Evolutionary conservation across 1,140 invertebrate genomes (phyloP), one percentile per base, ranked within the genome.

Genomic region (Vollenhovia emeryi): DNA sequence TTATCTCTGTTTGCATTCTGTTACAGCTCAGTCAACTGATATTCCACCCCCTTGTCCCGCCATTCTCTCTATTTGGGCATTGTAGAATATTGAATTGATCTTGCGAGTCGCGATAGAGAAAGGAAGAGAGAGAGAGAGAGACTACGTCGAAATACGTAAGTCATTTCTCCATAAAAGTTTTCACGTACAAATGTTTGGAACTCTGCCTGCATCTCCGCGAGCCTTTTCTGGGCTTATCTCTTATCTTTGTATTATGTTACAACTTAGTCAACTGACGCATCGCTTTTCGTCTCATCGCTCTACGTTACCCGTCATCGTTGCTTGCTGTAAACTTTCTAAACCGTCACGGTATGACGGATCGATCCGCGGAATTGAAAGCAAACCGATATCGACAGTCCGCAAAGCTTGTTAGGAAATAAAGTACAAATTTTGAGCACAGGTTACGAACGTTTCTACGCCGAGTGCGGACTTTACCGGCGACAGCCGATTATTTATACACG

Each of bases 241-340:
- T 60, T 66, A 66, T 45, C 36, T 40, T 50, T 43, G 64, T 55
- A 69, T 71, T 43, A 71, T 33, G 64, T 80, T 80, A 80, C 78
- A 71, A 71, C 64, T 71, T 71, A 57, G 66, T 80, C 78, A 80
- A 80, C 78, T 71, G 64, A 71, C 27, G 50, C 78, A 66, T 57
- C 50, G 50, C 50, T 80, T 80, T 80, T 80, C 66, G 71, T 71
- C 78, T 57, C 50, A 80, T 71, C 78, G 24, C 27, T 80, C 64
- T 71, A 69, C 13, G 78, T 80, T 71, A 71, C 33, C 48, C 7
- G 21, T 30, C 18, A 30, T 15, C 66, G 78, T 71, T 71, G n/a
- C 21, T 79, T 30, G 24, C 24, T 30, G 64, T 71, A 80, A 80
- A 82, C 52, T 82, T 82, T 82, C 24, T 73, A 24, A 71, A 45